Base-by-base conservation (phyloP, 2,113 vertebrate genomes). In the Lagopus leucura region DNA sequence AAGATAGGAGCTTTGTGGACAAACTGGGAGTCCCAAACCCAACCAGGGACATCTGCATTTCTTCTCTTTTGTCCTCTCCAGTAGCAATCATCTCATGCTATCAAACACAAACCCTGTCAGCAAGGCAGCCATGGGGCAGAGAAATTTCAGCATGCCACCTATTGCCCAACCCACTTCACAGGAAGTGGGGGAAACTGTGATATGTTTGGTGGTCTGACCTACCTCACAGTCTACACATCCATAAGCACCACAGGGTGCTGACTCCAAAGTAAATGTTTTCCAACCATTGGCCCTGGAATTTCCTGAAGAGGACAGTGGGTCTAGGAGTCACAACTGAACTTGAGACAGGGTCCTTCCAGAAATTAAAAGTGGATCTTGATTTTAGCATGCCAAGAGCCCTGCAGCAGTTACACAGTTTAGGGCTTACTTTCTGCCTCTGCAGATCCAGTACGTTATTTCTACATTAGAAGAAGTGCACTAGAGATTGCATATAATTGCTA, bases 291-390 rank as follows among this genome's bases (percentile, higher is more conserved):
- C 66, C 58, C 54, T 57, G 11, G 6, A 11, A 84, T 58, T 87
- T 95, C 74, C 89, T 92, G 86, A 92, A 75, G 57, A 76, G 57
- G 73, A 84, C 5, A 79, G 81, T 87, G 54, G 43, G 90, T 87
- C 77, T 79, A 45, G 54, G 58, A 92, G 76, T 75, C 64, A 36
- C n/a, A 75, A 76, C 34, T 58, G 87, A 92, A 82, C 43, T 69
- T 90, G 43, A 94, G 77, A 72, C 55, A 75, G 34, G 50, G 48
- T 63, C 48, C 63, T 48, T 58, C 15, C 24, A 81, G 93, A 88
- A 95, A 96, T 63, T 95, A 91, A 79, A 95, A 95, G 50, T 91
- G 90, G 94, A 87, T 76, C 66, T 84, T 69, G 30, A 84, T 69
- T 69, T 89, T 61, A 82, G 48, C 74, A 69, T 87, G 84, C 74